Evolutionary conservation across 2,113 vertebrate species (phyloP).

Genomic region (human): DNA sequence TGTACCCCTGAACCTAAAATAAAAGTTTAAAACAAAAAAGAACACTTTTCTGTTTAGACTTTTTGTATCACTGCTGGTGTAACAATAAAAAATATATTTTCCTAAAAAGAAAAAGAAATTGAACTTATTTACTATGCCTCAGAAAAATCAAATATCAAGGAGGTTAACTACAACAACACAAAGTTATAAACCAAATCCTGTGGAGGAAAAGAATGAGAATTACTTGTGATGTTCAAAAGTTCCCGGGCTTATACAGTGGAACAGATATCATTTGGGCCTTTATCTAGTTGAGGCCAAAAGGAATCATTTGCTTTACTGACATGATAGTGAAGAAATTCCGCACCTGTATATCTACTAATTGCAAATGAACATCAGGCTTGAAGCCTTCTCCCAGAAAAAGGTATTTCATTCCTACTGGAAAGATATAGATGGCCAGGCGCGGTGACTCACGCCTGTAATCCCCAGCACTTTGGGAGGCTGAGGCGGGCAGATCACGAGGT

Average conservation of each 20-base stretch:
- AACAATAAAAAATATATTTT: no score
- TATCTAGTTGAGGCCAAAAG: not conserved
- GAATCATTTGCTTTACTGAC: not conserved
- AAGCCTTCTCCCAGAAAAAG: not conserved
- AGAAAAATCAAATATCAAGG: conserved; percentile 6
- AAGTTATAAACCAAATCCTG: not conserved
- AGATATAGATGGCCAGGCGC: not conserved
- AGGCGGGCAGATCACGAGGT: no score
- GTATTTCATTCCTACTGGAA: conserved; percentile 3
- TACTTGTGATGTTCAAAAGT: not conserved
- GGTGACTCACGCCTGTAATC: no score
- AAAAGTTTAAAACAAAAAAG: no score
- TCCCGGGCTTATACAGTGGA: not conserved
- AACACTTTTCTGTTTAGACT: no score
- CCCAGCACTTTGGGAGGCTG: no score
- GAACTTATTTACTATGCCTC: not conserved
- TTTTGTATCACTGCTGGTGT: no score
- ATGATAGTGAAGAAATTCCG: not conserved
- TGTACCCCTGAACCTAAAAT: no score
- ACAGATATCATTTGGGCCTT: not conserved
- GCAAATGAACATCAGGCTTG: not conserved
- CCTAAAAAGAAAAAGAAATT: not conserved
- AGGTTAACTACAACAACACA: not conserved
- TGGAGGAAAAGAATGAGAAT: not conserved
- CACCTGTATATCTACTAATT: not conserved